Percentiles rank a stretch among this genome's conserved stretches.
Evolutionary conservation across 2,113 vertebrate genomes (phyloP).

Genomic region (Poicephalus gulielmi): DNA sequence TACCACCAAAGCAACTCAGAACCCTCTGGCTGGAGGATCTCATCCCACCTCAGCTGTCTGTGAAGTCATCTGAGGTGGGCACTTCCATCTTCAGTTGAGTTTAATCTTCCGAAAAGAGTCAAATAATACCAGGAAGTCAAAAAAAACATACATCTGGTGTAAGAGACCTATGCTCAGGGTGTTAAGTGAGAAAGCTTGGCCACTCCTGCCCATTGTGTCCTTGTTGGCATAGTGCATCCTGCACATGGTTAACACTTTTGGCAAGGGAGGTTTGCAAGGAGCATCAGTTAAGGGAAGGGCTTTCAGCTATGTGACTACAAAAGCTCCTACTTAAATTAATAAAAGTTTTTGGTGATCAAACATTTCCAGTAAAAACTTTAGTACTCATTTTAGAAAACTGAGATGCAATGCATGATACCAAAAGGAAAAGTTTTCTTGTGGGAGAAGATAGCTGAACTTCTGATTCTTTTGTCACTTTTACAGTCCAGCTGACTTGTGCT

Average conservation of each 20-base stretch:
- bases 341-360: slow-evolving; percentile 50
- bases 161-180: background rate
- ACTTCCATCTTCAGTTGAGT: background rate
- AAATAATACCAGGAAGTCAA: background rate
- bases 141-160: background rate
- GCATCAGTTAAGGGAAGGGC: slow-evolving; percentile 27
- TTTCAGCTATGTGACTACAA: slow-evolving; percentile 53
- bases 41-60: background rate
- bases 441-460: background rate
- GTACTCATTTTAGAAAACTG: slow-evolving; percentile 58
- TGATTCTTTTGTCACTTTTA: background rate
- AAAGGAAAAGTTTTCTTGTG: background rate
- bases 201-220: background rate
- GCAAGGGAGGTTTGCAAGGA: slow-evolving; percentile 21
- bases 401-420: slow-evolving; percentile 14
- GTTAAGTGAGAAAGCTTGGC: background rate
- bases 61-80: background rate
- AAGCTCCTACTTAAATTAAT: slow-evolving; percentile 57
- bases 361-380: slow-evolving; percentile 53
- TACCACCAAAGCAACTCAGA: background rate
- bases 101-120: background rate
- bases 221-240: background rate
- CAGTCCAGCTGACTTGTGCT: background rate
- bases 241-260: background rate
- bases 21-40: background rate